phyloP scores from a whole-genome alignment of 2,888 invertebrate genomes.

The Leptinotarsa haldemani region DNA sequence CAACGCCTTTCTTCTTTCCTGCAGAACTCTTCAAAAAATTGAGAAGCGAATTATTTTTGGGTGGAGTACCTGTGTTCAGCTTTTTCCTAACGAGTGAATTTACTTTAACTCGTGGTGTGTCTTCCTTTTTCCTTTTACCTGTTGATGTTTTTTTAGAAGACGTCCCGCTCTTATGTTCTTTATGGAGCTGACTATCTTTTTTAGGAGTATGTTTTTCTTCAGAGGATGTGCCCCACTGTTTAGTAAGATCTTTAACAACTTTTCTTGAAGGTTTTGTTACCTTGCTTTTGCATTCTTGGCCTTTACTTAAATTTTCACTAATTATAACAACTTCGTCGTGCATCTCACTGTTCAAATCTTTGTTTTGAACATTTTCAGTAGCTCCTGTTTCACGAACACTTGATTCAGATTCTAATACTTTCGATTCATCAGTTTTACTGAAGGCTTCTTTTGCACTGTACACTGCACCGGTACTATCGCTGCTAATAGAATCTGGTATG shows the following conservation, averaged over 20 bases:
- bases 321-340: background rate
- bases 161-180: background rate
- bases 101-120: constrained; percentile 34
- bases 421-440: background rate
- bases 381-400: background rate
- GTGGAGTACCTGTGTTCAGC: constrained; percentile 27
- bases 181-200: background rate
- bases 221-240: background rate
- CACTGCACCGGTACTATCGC: background rate
- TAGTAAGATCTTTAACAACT: background rate
- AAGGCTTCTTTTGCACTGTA: background rate
- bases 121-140: constrained; percentile 19
- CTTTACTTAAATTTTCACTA: background rate
- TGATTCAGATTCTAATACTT: background rate
- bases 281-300: background rate
- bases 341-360: background rate
- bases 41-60: constrained; percentile 38
- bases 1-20: constrained; percentile 32
- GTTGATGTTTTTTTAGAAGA: constrained; percentile 7
- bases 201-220: background rate
- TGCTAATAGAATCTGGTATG: background rate
- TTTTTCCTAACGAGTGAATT: constrained; percentile 28
- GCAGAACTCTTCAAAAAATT: constrained; percentile 42
- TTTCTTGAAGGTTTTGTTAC: constrained; percentile 2
- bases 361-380: background rate